Evolutionary conservation across 2,113 vertebrate species (phyloP).

Genomic region (Pituophis catenifer): DNA sequence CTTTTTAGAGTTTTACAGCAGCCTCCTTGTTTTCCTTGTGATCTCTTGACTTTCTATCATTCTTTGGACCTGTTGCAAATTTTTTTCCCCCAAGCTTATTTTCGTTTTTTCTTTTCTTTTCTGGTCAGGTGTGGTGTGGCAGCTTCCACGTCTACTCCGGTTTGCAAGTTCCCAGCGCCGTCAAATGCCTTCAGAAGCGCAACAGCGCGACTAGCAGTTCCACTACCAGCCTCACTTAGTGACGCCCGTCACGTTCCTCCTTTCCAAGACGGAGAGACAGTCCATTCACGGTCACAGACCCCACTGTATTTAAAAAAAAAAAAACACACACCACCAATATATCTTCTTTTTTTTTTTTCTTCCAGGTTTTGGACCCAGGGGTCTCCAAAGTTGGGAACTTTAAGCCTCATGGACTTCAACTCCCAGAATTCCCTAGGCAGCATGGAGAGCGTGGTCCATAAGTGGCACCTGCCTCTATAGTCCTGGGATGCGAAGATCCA

Average conservation of each 20-base stretch:
- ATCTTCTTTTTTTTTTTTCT: neutral
- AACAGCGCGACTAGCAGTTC: constrained; percentile 93
- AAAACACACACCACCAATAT: no score
- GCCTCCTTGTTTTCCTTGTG: neutral
- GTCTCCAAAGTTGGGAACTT: neutral
- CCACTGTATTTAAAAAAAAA: neutral
- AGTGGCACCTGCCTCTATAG: neutral
- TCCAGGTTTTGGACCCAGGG: neutral
- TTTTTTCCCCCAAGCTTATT: neutral
- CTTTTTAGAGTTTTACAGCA: neutral
- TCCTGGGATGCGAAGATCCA: neutral
- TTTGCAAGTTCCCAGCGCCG: constrained; percentile 87
- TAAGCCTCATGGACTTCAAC: neutral
- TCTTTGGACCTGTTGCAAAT: neutral
- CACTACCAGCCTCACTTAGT: constrained; percentile 87
- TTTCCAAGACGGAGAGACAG: neutral
- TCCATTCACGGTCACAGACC: neutral
- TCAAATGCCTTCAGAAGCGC: constrained; percentile 86
- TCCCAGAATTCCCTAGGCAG: neutral
- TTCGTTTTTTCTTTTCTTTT: accelerated
- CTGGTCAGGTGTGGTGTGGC: constrained; percentile 90
- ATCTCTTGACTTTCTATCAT: neutral
- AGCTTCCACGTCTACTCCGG: constrained; percentile 88
- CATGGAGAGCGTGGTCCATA: neutral
- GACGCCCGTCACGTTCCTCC: accelerated